Evolutionary conservation across 2,797 vertebrate species (phyloP), one percentile per base, ranked within the genome.

Genomic region (Acrossocheilus fasciatus): DNA sequence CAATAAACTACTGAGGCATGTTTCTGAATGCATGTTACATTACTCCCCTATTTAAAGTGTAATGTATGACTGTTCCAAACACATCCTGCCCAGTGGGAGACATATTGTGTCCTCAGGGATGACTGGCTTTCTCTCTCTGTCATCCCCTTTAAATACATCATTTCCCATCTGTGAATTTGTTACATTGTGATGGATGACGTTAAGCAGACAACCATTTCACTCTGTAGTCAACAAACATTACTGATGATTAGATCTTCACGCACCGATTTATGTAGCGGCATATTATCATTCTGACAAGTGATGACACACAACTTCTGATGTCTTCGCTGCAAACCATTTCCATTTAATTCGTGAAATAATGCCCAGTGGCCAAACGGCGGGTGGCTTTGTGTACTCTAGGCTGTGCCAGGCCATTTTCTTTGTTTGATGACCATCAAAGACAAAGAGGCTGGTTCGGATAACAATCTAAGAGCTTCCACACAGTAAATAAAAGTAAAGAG

Each of bases 401-500:
- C 70, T 57, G n/a, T 79, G 66, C 36, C 57, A 72, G 81, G 69
- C 64, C 26, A 54, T 87, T 81, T 79, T 45, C 69, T 90, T 84
- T 80, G 41, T 89, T 85, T 80, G 76, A 39, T 83, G 82, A 52
- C 80, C 74, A 72, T 90, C 84, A 84, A 83, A 88, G 81, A 86
- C 85, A 87, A 74, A 43, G 72, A 78, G 69, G 85, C 81, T 79
- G 72, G 30, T 87, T 82, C 43, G 75, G 74, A 88, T 85, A 86
- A 74, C 54, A 87, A 82, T 88, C 83, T 59, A 69, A 88, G 83
- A 86, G 82, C 88, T 86, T 74, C 83, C 78, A 80, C 83, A 73
- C 80, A 89, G 85, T 89, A 87, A 90, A 90, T 89, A 88, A 90
- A 80, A 88, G 76, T 84, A 81, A 78, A 88, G 86, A 84, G 86